Base-by-base conservation (phyloP, 2,113 vertebrate genomes). In the Oncorhynchus tshawytscha region DNA sequence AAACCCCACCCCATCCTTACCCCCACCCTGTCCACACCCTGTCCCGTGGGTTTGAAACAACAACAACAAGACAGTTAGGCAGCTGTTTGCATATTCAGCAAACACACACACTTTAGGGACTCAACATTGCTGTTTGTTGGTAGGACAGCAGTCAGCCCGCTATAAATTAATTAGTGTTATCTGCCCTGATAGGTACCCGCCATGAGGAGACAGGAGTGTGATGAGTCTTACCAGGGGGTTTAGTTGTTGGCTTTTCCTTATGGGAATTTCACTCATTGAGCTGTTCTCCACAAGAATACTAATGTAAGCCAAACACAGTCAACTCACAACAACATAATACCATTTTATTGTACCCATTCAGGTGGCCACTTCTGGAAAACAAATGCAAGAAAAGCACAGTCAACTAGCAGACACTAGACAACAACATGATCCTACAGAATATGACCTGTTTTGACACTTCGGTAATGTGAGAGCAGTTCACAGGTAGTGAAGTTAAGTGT, bases 111-210 rank as follows among this genome's bases (percentile, higher is more conserved):
- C 3, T 57, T 57, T 57, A 22, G 75, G 77, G 83, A 90, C 79
- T 86, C 78, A 80, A 85, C 75, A 79, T 88, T 81, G 83, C 85
- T 82, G 77, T 87, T 84, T 82, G 84, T 57, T 79, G 77, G 72
- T 71, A 75, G 82, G 89, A 89, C 87, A 87, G 18, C 86, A 87
- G 18, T 86, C 87, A 91, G 81, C 85, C 86, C 88, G 81, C 90
- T 88, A 90, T 93, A 83, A 90, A 93, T 91, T 88, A 90, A 91
- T 91, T 90, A 91, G 88, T 82, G 78, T 74, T 88, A 91, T 91
- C 86, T 91, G 91, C 87, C 92, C 91, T 89, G 89, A 86, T 91
- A 89, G 90, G 84, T 91, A 90, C 78, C 82, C 87, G 86, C 81
- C 77, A 81, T 82, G 84, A 88, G 71, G 77, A 79, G 81, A 85